Base-by-base conservation (phyloP, 2,797 vertebrate genomes). In the Gallinago solitaria region DNA sequence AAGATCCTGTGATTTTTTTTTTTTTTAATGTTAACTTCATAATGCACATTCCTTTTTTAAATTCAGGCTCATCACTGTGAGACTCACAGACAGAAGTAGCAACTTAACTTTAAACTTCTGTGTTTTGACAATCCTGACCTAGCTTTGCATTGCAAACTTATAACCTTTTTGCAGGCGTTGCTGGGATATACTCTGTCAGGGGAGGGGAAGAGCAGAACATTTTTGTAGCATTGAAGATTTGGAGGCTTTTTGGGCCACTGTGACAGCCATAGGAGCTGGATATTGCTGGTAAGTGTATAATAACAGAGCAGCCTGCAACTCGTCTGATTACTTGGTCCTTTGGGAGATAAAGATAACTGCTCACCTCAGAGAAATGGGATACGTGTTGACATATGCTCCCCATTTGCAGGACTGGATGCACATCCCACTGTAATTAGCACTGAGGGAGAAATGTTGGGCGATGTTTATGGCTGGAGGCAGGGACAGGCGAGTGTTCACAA, bases 401-500 rank as follows among this genome's bases (percentile, higher is more conserved):
- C 0, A 0, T 77, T 88, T 51, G 37, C 1, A 3, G 18, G 41
- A 71, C 0, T 3, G 9, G 48, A 69, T 73, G 47, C 2, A 43
- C 37, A 79, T 54, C 12, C 45, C 3, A 15, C 11, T 24, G 54
- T 63, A 50, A 37, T 75, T 41, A 84, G 7, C 45, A 24, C 28
- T 24, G 25, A 12, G 16, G 19, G 25, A 76, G 37, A 37, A 89
- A 27, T 12, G 23, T 50, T 57, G 63, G 32, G 51, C 0, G 0
- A 33, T 50, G 60, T 45, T 79, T 12, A 7, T 5, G 10, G 57
- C 67, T 47, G 59, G 53, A 81, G 51, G 16, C 43, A 51, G 45
- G 0, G 0, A 28, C 16, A 51, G 37, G 33, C 3, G 0, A 7
- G 14, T 45, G 15, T 28, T 28, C 67, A 17, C 1, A 56, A 41